Evolutionary conservation across 1,140 invertebrate genomes (phyloP), one percentile per base, ranked within the genome.

Genomic region (Ips nitidus): DNA sequence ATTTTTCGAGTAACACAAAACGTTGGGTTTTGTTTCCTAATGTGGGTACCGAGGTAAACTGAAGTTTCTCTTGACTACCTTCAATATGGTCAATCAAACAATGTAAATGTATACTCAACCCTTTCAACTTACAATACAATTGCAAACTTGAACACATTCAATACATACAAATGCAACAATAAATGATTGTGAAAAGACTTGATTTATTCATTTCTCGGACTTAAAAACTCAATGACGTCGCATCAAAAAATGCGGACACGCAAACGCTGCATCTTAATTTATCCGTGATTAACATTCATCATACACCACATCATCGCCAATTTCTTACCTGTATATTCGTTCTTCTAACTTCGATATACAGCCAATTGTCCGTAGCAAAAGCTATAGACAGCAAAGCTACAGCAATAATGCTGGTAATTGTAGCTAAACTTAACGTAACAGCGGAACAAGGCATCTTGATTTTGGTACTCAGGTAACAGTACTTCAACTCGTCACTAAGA

Each of bases 311-410:
- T 50, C 45, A 50, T 22, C 3, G 45, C 45, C 3, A 22, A 50
- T 37, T n/a, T n/a, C 57, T 84, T 87, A 94, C 91, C 91, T 94
- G 88, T 77, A 95, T 94, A 80, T 89, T 88, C 72, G 87, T 89
- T 74, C 94, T 86, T 81, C 93, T 92, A 69, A 97, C 94, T 83
- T 94, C 92, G 75, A 94, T 91, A 81, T 93, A 92, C 74, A 95
- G 85, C 94, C 94, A 97, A 84, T 96, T 96, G 84, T 97, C 94
- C 79, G 94, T 97, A 75, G 93, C 92, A 82, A 97, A 97, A 73
- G 94, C 92, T 80, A 97, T 96, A 69, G 93, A 90, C 76, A 97
- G 86, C 75, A 96, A 85, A 58, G 93, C 93, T 76, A 94, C 93
- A 73, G 93, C 92, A 75, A 96, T 91, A 78, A 97, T 95, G 76